phyloP scores from a whole-genome alignment of 1,140 invertebrate genomes.

The Galendromus occidentalis region DNA sequence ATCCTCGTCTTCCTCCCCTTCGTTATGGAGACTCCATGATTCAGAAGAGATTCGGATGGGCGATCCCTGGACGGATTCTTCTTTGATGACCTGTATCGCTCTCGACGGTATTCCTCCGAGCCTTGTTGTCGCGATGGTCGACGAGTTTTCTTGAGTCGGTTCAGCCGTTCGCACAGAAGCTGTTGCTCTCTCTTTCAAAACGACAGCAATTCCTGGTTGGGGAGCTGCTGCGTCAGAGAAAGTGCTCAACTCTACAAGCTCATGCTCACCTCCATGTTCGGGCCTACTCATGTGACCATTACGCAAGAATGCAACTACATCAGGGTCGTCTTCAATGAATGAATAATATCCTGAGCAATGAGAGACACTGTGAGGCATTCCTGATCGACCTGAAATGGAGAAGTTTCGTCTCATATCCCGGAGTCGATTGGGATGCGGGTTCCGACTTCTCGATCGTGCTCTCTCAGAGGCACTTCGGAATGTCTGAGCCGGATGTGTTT shows the following conservation, averaged over 20 bases:
- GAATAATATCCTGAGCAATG: slow-evolving; percentile 22
- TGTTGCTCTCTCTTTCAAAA: slow-evolving; percentile 16
- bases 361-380: slow-evolving; percentile 20
- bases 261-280: slow-evolving; percentile 1
- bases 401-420: too few relatives aligned
- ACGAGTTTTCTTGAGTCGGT: too few relatives aligned
- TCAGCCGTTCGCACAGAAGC: slow-evolving; percentile 15
- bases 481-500: not conserved
- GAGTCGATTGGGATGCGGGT: too few relatives aligned
- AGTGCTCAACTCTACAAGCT: slow-evolving; percentile 16
- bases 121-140: not conserved
- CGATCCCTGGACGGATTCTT: not conserved
- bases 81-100: not conserved
- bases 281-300: not conserved
- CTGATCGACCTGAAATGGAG: not conserved
- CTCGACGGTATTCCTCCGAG: not conserved
- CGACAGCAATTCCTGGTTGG: slow-evolving; percentile 1
- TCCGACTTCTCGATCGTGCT: too few relatives aligned
- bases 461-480: slow-evolving; percentile 18
- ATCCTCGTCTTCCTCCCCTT: not conserved
- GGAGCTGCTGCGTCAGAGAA: slow-evolving; percentile 12
- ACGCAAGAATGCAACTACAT: slow-evolving; percentile 18
- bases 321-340: slow-evolving; percentile 20
- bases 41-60: slow-evolving; percentile 2
- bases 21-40: slow-evolving; percentile 7